Evolutionary conservation across 2,888 invertebrate species (phyloP), one percentile per base, ranked within the genome.

Genomic region (Synergus laeviventris): DNA sequence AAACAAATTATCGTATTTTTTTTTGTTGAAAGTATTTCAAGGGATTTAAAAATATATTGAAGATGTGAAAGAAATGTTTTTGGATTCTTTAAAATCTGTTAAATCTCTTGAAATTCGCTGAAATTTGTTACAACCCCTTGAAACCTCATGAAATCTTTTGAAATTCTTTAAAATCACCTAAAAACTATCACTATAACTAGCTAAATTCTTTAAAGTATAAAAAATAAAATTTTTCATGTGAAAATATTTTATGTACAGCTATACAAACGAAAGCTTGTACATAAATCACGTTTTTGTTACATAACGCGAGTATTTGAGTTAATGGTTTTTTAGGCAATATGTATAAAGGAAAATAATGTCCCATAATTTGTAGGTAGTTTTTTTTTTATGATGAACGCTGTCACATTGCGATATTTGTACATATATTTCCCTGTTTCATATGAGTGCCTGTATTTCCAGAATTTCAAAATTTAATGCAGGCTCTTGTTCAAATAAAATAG

Each of bases 381-480:
- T 45, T 5, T 45, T 66, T 62, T 66, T 31, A 45, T 66, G 66
- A 45, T 66, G 66, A 66, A n/a, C 24, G 45, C 14, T 18, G 42
- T 66, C 24, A 24, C 24, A 66, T 66, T 3, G 7, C 16, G 66
- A 31, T 24, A 24, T 66, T 45, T 66, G 24, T 45, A n/a, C 36
- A 49, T 36, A 36, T 70, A 49, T 11, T 16, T 7, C n/a, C 31
- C 49, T 31, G 49, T 70, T 70, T 70, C n/a, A n/a, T 49, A 49
- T 70, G 49, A 49, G 31, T 3, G 31, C n/a, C 12, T 49, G 49
- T 31, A 70, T 49, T 49, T 70, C 18, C 49, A n/a, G 45, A 70
- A 11, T 18, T 49, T 70, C 31, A 12, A 49, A 49, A 70, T 70
- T 70, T 49, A 49, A 70, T 49, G 36, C n/a, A n/a, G 8, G 16